A percentile compares a stretch with the other conserved stretches of the same genome.
Conservation (phyloP, 2,797 vertebrate species). For the Oreochromis grahami region DNA sequence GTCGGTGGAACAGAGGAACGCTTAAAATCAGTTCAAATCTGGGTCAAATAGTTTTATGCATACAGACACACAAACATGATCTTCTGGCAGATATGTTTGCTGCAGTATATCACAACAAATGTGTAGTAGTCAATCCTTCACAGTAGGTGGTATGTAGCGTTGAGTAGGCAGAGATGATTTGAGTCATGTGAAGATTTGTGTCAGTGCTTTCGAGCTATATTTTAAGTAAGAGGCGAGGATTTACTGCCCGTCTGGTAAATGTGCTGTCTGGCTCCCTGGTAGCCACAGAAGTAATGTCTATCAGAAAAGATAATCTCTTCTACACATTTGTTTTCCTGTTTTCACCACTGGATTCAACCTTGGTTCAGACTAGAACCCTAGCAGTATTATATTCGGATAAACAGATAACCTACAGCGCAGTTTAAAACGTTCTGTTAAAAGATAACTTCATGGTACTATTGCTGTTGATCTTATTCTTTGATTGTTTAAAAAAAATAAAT, state of each 20-base stretch:
- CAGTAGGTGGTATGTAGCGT: neutral
- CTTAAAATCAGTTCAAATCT: slow-evolving; percentile 41
- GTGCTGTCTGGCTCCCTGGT: neutral
- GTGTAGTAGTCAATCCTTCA: neutral
- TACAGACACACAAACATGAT: neutral
- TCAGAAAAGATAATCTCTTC: neutral
- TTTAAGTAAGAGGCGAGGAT: slow-evolving; percentile 14
- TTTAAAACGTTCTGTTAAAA: neutral
- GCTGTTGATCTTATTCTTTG: neutral
- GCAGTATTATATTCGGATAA: neutral
- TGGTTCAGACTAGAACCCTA: neutral
- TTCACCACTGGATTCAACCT: neutral
- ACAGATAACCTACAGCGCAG: neutral
- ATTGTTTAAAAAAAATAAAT: neutral
- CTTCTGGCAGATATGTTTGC: neutral
- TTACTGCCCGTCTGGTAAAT: neutral
- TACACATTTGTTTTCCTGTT: neutral
- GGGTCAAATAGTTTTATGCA: slow-evolving; percentile 51
- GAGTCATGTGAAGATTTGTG: slow-evolving; percentile 41
- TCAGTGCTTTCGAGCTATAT: slow-evolving; percentile 25
- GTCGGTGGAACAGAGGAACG: neutral
- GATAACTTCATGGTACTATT: neutral
- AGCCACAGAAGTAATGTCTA: neutral
- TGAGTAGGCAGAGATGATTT: slow-evolving; percentile 36
- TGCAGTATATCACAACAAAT: neutral